A percentile compares a stretch with the other conserved stretches of the same genome.
These are phyloP conservation scores for Elymnias hypermnestra DNA, from an alignment of 1,140 invertebrate species.

Conservation along the genomic window DNA sequence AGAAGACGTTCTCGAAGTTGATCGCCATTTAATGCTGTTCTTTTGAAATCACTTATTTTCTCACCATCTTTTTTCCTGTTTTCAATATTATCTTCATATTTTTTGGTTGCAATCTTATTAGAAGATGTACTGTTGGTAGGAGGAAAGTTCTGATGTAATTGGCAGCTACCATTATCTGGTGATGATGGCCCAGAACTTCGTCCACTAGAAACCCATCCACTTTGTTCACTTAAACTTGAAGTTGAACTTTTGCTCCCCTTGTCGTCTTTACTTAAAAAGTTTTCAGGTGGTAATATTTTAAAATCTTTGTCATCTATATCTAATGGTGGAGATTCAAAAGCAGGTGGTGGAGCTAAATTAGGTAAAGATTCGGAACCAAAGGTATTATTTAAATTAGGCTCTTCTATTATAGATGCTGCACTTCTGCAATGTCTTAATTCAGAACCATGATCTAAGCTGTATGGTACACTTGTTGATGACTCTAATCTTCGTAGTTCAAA, in stretches of 20 bases:
- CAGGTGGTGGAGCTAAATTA: conserved; percentile 78
- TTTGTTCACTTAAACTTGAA: conserved; percentile 85
- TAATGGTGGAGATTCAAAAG: conserved; percentile 72
- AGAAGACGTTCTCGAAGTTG: conserved; percentile 77
- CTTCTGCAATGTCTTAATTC: conserved; percentile 79
- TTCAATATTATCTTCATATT: conserved; percentile 35
- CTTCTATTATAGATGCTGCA: conserved; percentile 77
- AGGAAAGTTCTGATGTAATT: conserved; percentile 63
- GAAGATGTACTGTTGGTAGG: conserved; percentile 29
- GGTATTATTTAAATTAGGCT: conserved; percentile 65
- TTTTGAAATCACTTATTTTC: conserved; percentile 63
- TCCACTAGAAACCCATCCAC: conserved; percentile 85
- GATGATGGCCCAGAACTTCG: conserved; percentile 78
- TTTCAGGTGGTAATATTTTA: conserved; percentile 71
- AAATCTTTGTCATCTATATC: conserved; percentile 73
- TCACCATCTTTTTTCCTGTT: conserved; percentile 43
- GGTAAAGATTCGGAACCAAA: conserved; percentile 79
- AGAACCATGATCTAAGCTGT: conserved; percentile 74
- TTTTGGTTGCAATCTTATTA: conserved; percentile 41
- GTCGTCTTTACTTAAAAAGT: conserved; percentile 67
- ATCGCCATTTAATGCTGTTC: conserved; percentile 77
- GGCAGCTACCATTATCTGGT: conserved; percentile 73
- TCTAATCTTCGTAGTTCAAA: conserved; percentile 74
- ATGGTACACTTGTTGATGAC: conserved; percentile 78
- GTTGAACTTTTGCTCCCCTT: conserved; percentile 77